Percentiles rank a stretch among this genome's conserved stretches.
phyloP scores from a whole-genome alignment of 2,113 vertebrate species.

The Periophthalmus modestus region DNA sequence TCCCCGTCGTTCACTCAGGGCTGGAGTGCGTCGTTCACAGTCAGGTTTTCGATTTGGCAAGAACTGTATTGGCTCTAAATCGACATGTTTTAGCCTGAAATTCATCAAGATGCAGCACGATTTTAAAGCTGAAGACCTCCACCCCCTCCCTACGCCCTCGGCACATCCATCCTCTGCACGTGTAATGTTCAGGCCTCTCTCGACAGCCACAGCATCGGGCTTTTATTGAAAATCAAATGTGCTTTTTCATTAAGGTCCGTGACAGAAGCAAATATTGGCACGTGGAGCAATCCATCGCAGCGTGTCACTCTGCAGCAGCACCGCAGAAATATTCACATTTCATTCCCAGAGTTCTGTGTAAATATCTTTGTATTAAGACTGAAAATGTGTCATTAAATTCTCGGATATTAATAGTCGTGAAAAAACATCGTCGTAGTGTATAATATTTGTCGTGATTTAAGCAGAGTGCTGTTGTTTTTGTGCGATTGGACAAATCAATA shows the following conservation, averaged over 20 bases:
- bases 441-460: background rate
- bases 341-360: background rate
- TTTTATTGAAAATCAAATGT: slow-evolving; percentile 53
- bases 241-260: slow-evolving; percentile 47
- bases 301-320: slow-evolving; percentile 21
- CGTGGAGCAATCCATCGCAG: slow-evolving; percentile 39
- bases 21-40: background rate
- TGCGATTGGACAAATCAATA: too few relatives aligned
- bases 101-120: background rate
- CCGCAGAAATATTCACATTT: background rate
- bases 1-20: background rate
- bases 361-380: slow-evolving; percentile 12
- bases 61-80: background rate
- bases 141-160: background rate
- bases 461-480: too few relatives aligned
- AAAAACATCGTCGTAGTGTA: background rate
- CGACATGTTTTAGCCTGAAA: background rate
- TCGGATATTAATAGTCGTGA: slow-evolving; percentile 7
- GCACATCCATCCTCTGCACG: slow-evolving; percentile 22
- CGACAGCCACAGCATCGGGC: slow-evolving; percentile 27
- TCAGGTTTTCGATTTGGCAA: background rate
- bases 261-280: slow-evolving; percentile 28
- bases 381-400: background rate
- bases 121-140: background rate
- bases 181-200: slow-evolving; percentile 27